Evolutionary conservation across 2,888 invertebrate species (phyloP).

Genomic region (Chaetoderma sp.): DNA sequence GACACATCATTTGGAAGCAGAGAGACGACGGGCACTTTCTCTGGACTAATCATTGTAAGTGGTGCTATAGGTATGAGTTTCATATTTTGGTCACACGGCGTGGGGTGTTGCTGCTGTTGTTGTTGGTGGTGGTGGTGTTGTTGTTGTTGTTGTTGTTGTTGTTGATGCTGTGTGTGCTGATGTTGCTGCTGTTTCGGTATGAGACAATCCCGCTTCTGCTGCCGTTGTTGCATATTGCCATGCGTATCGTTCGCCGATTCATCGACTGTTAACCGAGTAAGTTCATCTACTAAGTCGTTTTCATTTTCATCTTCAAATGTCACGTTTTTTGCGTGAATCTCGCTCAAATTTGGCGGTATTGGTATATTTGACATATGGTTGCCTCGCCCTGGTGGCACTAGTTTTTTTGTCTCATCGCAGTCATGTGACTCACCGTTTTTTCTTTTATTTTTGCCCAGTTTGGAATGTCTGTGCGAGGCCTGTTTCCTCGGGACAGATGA

Average conservation of each 20-base stretch:
- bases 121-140: too few relatives aligned
- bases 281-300: neutral
- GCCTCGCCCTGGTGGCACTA: neutral
- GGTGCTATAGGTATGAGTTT: neutral
- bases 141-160: too few relatives aligned
- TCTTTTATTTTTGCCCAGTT: neutral
- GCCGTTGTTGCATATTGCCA: conserved; percentile 2
- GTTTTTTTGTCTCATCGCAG: neutral
- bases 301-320: conserved; percentile 7
- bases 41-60: neutral
- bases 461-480: neutral
- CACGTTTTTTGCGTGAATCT: neutral
- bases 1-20: conserved; percentile 48
- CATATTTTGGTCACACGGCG: conserved; percentile 2
- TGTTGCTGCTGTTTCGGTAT: neutral
- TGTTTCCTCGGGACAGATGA: conserved; percentile 5
- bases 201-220: neutral
- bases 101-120: neutral
- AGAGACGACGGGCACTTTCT: conserved; percentile 14
- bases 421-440: neutral
- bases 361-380: conserved; percentile 7
- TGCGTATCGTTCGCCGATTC: neutral
- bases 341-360: neutral
- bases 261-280: neutral
- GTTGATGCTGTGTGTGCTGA: too few relatives aligned